Percentiles rank a stretch among this genome's conserved stretches.
Evolutionary conservation across 2,888 invertebrate species (phyloP).

Genomic region (Steinernema hermaphroditum): DNA sequence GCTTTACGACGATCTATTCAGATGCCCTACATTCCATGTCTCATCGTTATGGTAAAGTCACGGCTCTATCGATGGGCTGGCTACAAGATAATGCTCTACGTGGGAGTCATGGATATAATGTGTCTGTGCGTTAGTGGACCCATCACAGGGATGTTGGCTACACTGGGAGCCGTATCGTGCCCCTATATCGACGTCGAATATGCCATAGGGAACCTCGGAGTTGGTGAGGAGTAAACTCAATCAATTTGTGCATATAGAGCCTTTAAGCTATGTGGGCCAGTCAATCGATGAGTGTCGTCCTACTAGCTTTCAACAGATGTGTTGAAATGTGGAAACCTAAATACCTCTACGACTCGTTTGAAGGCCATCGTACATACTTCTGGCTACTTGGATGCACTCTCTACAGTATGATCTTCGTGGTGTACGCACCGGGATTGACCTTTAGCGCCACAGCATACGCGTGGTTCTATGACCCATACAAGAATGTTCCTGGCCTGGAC

Average conservation of each 20-base stretch:
- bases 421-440: neutral
- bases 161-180: neutral
- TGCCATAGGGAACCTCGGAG: neutral
- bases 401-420: neutral
- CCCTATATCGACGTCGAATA: slow-evolving; percentile 18
- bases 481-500: slow-evolving; percentile 7
- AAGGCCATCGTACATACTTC: neutral
- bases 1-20: neutral
- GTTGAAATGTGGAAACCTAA: slow-evolving; percentile 17
- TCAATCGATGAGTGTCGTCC: neutral
- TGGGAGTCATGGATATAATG: neutral
- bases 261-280: neutral
- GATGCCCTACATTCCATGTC: slow-evolving; percentile 17
- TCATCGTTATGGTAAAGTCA: slow-evolving; percentile 7
- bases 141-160: neutral
- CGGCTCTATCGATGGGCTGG: slow-evolving; percentile 16
- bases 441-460: neutral
- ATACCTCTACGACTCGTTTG: slow-evolving; percentile 15
- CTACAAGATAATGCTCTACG: slow-evolving; percentile 23
- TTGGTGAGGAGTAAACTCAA: neutral
- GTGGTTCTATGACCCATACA: slow-evolving; percentile 19
- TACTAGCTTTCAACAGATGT: slow-evolving; percentile 7
- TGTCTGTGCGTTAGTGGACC: neutral
- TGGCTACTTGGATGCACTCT: neutral
- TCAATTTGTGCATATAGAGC: no score